phyloP scores from a whole-genome alignment of 1,140 invertebrate genomes.

The Sinella curviseta region DNA sequence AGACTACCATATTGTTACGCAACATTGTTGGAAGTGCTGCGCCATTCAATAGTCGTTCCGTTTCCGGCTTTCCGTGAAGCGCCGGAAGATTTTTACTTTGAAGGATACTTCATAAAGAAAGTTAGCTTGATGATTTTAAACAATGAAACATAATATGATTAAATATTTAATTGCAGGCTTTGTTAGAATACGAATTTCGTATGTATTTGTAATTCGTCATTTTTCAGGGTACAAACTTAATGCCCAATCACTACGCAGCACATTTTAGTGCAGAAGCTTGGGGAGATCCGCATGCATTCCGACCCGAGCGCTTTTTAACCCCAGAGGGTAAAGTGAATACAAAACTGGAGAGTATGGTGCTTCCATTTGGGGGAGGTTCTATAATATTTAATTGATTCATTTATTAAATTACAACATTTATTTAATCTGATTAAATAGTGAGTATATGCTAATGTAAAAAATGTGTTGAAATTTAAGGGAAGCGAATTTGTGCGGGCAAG shows the following conservation, averaged over 20 bases:
- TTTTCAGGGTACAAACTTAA: slow-evolving; percentile 78
- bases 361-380: slow-evolving; percentile 20
- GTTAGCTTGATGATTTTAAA: no score
- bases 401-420: no score
- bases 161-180: neutral
- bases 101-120: slow-evolving; percentile 74
- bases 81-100: slow-evolving; percentile 66
- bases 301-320: slow-evolving; percentile 74
- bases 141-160: no score
- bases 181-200: slow-evolving; percentile 51
- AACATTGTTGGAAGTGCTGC: slow-evolving; percentile 70
- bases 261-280: slow-evolving; percentile 69
- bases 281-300: slow-evolving; percentile 72
- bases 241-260: slow-evolving; percentile 73
- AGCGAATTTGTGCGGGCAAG: neutral
- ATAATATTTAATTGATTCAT: no score
- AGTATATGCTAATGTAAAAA: no score
- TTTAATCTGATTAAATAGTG: no score
- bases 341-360: slow-evolving; percentile 54
- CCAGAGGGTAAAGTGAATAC: slow-evolving; percentile 64
- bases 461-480: no score
- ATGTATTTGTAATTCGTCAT: no score
- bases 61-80: slow-evolving; percentile 68
- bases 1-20: slow-evolving; percentile 77
- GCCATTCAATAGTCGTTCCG: slow-evolving; percentile 74